A percentile compares a stretch with the other conserved stretches of the same genome.
phyloP scores from a whole-genome alignment of 2,113 vertebrate genomes.

The Chionomys nivalis region DNA sequence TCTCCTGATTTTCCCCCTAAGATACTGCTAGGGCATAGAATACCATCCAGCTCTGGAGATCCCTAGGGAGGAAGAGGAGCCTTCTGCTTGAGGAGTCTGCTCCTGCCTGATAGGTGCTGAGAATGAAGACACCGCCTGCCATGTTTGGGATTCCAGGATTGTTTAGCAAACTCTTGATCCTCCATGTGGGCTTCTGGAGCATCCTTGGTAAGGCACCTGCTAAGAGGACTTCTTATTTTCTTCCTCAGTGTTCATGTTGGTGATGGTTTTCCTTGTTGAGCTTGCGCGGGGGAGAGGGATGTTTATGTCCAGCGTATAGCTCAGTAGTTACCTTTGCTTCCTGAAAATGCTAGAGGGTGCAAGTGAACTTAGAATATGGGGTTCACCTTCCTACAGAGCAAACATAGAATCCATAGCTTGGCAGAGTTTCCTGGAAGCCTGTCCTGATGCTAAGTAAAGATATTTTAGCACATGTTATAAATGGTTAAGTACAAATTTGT shows the following conservation, averaged over 20 bases:
- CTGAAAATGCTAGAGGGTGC: not conserved
- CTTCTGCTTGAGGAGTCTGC: not conserved
- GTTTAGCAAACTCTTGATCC: slow-evolving; percentile 42
- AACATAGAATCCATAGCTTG: not conserved
- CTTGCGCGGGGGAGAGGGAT: not conserved
- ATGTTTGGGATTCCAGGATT: slow-evolving; percentile 19
- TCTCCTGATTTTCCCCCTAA: not conserved
- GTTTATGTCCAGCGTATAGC: not conserved
- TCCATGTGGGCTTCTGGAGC: slow-evolving; percentile 30
- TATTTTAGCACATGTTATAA: not conserved
- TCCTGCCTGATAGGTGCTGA: not conserved
- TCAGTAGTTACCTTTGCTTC: not conserved
- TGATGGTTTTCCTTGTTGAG: not conserved
- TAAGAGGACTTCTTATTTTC: not conserved
- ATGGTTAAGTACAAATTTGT: slow-evolving; percentile 6
- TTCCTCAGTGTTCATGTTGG: not conserved
- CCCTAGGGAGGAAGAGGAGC: not conserved
- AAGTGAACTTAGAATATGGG: not conserved
- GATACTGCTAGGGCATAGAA: not conserved
- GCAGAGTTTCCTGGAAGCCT: slow-evolving; percentile 11
- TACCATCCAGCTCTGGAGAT: not conserved
- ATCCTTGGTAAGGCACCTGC: slow-evolving; percentile 38
- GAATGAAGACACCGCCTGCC: slow-evolving; percentile 30
- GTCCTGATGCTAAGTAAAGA: not conserved
- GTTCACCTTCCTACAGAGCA: not conserved